Conservation (phyloP, 2,888 invertebrate genomes). For the Ophraella communa region DNA sequence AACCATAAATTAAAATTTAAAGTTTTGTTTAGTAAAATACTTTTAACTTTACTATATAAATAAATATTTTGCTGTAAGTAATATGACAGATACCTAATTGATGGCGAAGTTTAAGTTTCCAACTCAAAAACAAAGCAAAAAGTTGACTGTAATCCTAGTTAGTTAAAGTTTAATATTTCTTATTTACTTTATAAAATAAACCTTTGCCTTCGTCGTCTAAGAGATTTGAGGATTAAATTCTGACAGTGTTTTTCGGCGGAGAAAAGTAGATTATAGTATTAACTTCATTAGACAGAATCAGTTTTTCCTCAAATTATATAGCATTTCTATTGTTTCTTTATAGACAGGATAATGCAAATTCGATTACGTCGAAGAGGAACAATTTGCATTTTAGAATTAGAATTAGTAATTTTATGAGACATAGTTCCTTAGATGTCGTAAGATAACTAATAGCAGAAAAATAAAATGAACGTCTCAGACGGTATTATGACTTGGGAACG, state of each 20-base stretch:
- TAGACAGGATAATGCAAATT: background rate
- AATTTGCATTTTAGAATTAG: background rate
- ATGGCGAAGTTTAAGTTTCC: too few species aligned
- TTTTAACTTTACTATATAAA: too few species aligned
- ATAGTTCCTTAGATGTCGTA: too few species aligned
- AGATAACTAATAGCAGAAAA: background rate
- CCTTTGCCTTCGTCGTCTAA: background rate
- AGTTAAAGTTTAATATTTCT: background rate
- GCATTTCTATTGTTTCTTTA: background rate
- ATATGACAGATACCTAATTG: too few species aligned
- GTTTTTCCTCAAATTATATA: background rate
- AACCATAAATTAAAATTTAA: too few species aligned
- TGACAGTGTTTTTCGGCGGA: background rate
- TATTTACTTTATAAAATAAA: background rate
- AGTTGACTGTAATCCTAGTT: background rate
- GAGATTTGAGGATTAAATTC: background rate
- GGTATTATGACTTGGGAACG: too few species aligned
- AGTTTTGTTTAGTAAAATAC: too few species aligned
- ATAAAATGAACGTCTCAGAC: too few species aligned
- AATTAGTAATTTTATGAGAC: background rate
- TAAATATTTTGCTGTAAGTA: too few species aligned
- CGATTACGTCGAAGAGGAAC: background rate
- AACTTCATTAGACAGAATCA: constrained; percentile 2
- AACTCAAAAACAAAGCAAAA: background rate
- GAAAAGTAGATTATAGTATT: constrained; percentile 5